Conservation (phyloP, 2,113 vertebrate species). For the Hyla sarda region DNA sequence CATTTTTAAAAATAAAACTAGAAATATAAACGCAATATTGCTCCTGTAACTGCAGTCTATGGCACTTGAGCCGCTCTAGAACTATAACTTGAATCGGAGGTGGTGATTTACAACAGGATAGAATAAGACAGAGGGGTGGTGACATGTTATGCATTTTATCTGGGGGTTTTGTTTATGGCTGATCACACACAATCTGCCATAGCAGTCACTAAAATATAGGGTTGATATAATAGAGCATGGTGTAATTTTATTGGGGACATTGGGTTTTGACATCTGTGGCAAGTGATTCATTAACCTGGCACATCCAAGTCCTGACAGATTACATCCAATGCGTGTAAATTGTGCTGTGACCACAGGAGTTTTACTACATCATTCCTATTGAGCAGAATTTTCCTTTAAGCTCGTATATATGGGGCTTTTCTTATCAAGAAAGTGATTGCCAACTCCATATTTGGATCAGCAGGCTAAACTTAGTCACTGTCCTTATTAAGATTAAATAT, state of each 20-base stretch:
- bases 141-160: neutral
- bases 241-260: neutral
- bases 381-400: neutral
- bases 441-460: neutral
- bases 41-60: neutral
- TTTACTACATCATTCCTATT: neutral
- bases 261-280: neutral
- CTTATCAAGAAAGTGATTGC: neutral
- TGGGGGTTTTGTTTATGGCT: neutral
- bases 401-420: neutral
- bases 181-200: neutral
- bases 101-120: neutral
- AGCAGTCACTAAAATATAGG: neutral
- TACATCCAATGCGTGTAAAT: neutral
- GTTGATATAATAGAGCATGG: neutral
- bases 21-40: neutral
- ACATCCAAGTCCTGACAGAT: slow-evolving; percentile 5
- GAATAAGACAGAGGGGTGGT: neutral
- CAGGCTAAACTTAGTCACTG: slow-evolving; percentile 25
- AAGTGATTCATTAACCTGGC: neutral
- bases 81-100: neutral
- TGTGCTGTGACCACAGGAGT: neutral
- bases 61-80: neutral
- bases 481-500: slow-evolving; percentile 5
- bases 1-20: no score